Base-by-base conservation (phyloP, 2,797 vertebrate genomes). In the Spea hammondii region DNA sequence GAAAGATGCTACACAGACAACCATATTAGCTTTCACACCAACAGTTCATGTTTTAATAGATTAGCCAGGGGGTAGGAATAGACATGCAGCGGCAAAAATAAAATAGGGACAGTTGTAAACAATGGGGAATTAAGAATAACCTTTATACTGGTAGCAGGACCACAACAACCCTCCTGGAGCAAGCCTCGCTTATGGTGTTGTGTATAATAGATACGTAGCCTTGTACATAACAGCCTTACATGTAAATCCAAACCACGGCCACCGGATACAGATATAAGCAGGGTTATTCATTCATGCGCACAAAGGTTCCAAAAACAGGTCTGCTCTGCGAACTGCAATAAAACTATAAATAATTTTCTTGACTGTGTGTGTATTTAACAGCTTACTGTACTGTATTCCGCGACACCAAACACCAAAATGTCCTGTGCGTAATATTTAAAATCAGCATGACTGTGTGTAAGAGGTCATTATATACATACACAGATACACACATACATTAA, bases 41-140 rank as follows among this genome's bases (percentile, higher is more conserved):
- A 32, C 32, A 32, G 32, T 32, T 32, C 32, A 32, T 32, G 32
- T 32, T 32, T 32, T 32, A 32, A 32, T 32, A 32, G 32, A 32
- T 32, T 32, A 32, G 32, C 32, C 32, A 32, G 1, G 76, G n/a
- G 62, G 17, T 47, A 17, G 17, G 48, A 13, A 65, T 9, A 32
- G 32, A 6, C 46, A 60, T 59, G 49, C 12, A 55, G 72, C 17
- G 48, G 47, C 50, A 53, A 14, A 59, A 70, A 32, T 10, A 62
- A 72, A 53, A 17, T 47, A 62, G 4, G 53, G 17, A 69, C 66
- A 13, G 50, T 77, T 77, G 74, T 77, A 81, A 77, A 73, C 79
- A 67, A 73, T 12, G 50, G 57, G 53, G 67, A 51, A 69, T 69
- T 49, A 68, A 4, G 7, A 49, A 13, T 48, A n/a, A 6, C 4